Conservation (phyloP, 30 jellyfish, hydroid and myxozoan genomes). For the Rhopilema esculentum region DNA sequence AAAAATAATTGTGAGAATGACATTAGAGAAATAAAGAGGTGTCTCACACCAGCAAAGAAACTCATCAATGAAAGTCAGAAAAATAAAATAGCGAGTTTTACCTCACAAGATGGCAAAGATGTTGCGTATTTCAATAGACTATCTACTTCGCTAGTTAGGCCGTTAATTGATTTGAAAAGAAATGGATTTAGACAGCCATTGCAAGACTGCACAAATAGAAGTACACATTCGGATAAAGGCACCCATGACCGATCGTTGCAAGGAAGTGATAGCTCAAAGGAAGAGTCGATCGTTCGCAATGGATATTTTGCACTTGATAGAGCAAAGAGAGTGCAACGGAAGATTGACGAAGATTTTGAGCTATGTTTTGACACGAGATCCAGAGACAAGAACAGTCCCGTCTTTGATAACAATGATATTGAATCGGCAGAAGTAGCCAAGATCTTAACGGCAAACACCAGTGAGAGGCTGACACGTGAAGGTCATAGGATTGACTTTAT, state of each 20-base stretch:
- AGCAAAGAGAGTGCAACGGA: conserved; percentile 55
- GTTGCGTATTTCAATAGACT: neutral
- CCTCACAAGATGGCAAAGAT: neutral
- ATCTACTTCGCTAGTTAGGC: no score
- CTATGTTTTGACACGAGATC: conserved; percentile 7
- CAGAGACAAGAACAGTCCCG: neutral
- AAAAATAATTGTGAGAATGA: conserved; percentile 36
- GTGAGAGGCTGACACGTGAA: conserved; percentile 8
- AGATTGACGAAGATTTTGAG: conserved; percentile 56
- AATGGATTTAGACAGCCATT: neutral
- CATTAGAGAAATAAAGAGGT: conserved; percentile 21
- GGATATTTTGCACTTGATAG: conserved; percentile 58
- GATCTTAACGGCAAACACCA: conserved; percentile 4
- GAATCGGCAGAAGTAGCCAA: conserved; percentile 57
- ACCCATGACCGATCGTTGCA: neutral
- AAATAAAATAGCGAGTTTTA: neutral
- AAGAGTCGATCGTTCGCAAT: conserved; percentile 26
- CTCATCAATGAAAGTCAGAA: neutral
- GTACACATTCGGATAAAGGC: neutral
- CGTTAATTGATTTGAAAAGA: neutral
- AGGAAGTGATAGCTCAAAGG: neutral
- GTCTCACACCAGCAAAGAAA: conserved; percentile 6
- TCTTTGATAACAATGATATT: conserved; percentile 9
- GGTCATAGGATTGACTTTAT: neutral
- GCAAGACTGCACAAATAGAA: conserved; percentile 35